These are phyloP conservation scores for Aegotheles bennettii DNA, from an alignment of 2,113 vertebrate species.

Conservation along the genomic window DNA sequence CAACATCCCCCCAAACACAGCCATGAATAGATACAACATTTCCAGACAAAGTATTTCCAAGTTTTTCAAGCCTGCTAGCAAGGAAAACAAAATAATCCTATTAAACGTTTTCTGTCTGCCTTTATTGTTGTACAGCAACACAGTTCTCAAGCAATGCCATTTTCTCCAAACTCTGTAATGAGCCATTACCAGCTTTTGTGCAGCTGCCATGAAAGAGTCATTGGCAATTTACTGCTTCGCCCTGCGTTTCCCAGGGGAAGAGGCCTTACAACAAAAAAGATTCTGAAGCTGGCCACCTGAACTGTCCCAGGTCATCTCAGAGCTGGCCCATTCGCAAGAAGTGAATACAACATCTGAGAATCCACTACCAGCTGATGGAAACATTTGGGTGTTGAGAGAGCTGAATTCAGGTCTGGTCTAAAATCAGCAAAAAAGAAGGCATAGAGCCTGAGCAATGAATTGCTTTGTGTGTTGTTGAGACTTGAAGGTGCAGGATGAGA, in stretches of 20 bases:
- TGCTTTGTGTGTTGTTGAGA: background rate
- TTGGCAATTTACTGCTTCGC: conserved; percentile 4
- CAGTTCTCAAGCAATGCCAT: background rate
- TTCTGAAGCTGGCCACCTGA: background rate
- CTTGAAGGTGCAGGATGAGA: background rate
- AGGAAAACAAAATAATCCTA: conserved; percentile 11
- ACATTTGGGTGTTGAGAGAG: background rate
- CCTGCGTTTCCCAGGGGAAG: background rate
- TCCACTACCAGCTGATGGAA: background rate
- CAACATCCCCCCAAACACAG: background rate
- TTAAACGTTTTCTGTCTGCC: background rate
- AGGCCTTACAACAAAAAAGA: background rate
- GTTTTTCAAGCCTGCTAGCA: background rate
- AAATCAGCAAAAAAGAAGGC: background rate
- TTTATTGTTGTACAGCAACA: background rate
- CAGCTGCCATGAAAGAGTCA: background rate
- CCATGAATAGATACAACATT: background rate
- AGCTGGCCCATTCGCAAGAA: background rate
- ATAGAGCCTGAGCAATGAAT: background rate
- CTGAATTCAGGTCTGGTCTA: background rate
- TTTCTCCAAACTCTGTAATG: background rate
- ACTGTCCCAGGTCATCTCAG: background rate
- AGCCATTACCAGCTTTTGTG: conserved; percentile 18
- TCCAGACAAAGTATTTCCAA: background rate
- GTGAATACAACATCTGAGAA: background rate